Conservation (phyloP, 2,113 vertebrate species). For the Gymnogyps californianus region DNA sequence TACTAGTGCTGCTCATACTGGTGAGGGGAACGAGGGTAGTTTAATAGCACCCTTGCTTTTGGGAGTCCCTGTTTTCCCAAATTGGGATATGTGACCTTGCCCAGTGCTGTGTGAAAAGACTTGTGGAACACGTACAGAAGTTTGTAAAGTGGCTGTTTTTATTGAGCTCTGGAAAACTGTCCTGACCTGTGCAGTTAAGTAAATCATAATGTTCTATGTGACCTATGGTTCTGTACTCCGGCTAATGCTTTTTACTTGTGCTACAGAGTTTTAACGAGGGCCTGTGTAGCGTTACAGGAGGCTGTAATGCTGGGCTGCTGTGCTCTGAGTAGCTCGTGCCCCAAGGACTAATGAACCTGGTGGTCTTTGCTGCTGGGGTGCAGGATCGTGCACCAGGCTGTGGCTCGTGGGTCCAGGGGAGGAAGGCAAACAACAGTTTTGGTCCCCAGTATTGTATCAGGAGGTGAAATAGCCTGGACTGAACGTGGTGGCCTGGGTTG, state of each 20-base stretch:
- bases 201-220: not conserved
- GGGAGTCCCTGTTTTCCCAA: not conserved
- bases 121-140: not conserved
- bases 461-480: not conserved
- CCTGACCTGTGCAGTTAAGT: not conserved
- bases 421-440: not conserved
- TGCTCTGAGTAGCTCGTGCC: not conserved
- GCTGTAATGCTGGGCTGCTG: not conserved
- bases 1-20: not conserved
- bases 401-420: not conserved
- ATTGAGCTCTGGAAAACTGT: not conserved
- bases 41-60: not conserved
- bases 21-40: not conserved
- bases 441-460: fast-evolving
- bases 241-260: not conserved
- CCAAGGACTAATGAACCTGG: not conserved
- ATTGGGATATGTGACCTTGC: fast-evolving
- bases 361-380: not conserved
- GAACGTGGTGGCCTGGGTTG: not conserved
- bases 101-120: not conserved
- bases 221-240: not conserved
- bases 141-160: not conserved
- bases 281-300: fast-evolving
- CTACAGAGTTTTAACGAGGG: not conserved
- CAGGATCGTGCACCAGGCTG: not conserved